Evolutionary conservation across 2,797 vertebrate genomes (phyloP), one percentile per base, ranked within the genome.

Genomic region (Schizopygopsis malacanthus): DNA sequence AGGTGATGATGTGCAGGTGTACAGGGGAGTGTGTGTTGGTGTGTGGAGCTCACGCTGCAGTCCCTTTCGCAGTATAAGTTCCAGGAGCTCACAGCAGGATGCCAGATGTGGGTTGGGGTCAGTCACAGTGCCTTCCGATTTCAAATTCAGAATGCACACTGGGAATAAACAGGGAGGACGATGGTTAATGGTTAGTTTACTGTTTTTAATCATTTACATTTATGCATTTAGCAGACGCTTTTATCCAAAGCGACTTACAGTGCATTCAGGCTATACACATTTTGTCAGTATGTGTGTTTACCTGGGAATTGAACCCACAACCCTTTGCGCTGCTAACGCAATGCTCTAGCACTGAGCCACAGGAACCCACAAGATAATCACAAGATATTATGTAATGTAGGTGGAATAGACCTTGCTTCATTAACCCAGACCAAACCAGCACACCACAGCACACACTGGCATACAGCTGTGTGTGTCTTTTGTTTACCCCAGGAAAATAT

Each of bases 31-130:
- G 71, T 20, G 33, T 20, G 63, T 56, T 81, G 45, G 63, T 69
- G n/a, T 79, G 63, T 79, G 41, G 13, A 76, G 94, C 96, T 96
- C 85, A 97, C 96, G 96, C 50, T 95, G 95, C 0, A 97, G 93
- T 41, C 97, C 97, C 89, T 96, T 96, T 85, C 97, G 95, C 82
- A 97, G 93, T 85, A 97, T 93, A 91, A 92, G 91, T 90, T 96
- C 96, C 39, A 97, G 92, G 5, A 96, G 93, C 93, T 96, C 95
- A 81, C 95, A 96, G 85, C 95, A 94, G 45, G 94, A 92, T 41
- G 90, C 56, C 43, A 97, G 90, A 70, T 94, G 95, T 25, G 94
- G 94, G 45, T 90, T 95, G 81, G 88, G 72, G 83, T 97, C 96
- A 0, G 92, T 94, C 91, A 95, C 93, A 0, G 82, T 83, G 1